These are phyloP conservation scores for Barypeithes pellucidus DNA, from an alignment of 2,888 invertebrate species.

Conservation along the genomic window DNA sequence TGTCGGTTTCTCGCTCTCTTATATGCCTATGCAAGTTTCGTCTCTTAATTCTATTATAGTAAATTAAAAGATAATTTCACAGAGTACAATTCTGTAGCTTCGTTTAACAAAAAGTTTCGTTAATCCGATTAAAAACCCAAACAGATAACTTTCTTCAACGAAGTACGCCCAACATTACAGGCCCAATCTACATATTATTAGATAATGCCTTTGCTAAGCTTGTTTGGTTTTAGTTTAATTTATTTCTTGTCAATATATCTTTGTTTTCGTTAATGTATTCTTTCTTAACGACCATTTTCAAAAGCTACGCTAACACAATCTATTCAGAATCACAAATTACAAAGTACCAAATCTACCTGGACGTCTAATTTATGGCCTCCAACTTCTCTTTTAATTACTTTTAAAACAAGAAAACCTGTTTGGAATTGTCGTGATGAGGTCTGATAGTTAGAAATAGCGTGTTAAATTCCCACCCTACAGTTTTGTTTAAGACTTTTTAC, in stretches of 20 bases:
- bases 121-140: not conserved
- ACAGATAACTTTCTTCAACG: not conserved
- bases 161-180: not conserved
- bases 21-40: too few species aligned
- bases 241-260: not conserved
- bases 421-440: not conserved
- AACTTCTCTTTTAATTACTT: constrained; percentile 35
- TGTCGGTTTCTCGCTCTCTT: too few species aligned
- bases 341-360: constrained; percentile 31
- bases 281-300: not conserved
- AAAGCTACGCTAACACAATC: not conserved
- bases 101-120: not conserved
- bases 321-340: constrained; percentile 31
- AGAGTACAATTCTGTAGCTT: too few species aligned
- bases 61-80: too few species aligned
- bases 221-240: not conserved
- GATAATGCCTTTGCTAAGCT: not conserved
- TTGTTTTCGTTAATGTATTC: not conserved
- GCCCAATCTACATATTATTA: not conserved
- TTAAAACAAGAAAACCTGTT: constrained; percentile 29
- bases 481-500: too few species aligned
- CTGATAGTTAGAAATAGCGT: not conserved
- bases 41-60: too few species aligned
- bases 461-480: too few species aligned
- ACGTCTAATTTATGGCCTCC: constrained; percentile 27